phyloP scores from a whole-genome alignment of 2,888 invertebrate genomes.

The Campopleginae sp. region DNA sequence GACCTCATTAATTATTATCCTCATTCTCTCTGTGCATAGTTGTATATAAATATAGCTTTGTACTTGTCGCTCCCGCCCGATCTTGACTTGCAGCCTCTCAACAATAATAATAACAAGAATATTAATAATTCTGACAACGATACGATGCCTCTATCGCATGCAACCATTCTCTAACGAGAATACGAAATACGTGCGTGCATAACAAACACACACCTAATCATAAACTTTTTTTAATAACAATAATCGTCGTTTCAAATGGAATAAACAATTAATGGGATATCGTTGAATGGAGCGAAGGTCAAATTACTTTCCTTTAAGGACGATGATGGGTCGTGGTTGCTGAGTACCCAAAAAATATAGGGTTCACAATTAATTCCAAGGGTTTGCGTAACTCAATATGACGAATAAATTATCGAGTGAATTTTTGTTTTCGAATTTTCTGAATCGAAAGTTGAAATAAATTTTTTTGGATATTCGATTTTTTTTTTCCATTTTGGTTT shows the following conservation, averaged over 20 bases:
- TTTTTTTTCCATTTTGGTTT: too few relatives aligned
- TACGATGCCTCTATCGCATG: conserved; percentile 35
- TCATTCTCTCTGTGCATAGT: conserved; percentile 20
- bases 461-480: too few relatives aligned
- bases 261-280: not conserved
- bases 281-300: not conserved
- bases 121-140: conserved; percentile 38
- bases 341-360: too few relatives aligned
- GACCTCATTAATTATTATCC: conserved; percentile 66
- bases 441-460: too few relatives aligned
- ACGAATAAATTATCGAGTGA: too few relatives aligned
- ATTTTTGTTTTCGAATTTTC: too few relatives aligned
- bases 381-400: too few relatives aligned
- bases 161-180: conserved; percentile 28
- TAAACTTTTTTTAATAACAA: not conserved
- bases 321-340: too few relatives aligned
- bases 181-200: conserved; percentile 3
- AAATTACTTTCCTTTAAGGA: not conserved
- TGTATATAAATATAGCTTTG: conserved; percentile 1
- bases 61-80: conserved; percentile 38
- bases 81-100: conserved; percentile 49
- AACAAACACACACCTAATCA: conserved; percentile 26
- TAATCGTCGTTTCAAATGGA: not conserved
- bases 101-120: conserved; percentile 40
- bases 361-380: too few relatives aligned